Base-by-base conservation (phyloP, 2,888 invertebrate species). In the Flabesymbios commensalis region DNA sequence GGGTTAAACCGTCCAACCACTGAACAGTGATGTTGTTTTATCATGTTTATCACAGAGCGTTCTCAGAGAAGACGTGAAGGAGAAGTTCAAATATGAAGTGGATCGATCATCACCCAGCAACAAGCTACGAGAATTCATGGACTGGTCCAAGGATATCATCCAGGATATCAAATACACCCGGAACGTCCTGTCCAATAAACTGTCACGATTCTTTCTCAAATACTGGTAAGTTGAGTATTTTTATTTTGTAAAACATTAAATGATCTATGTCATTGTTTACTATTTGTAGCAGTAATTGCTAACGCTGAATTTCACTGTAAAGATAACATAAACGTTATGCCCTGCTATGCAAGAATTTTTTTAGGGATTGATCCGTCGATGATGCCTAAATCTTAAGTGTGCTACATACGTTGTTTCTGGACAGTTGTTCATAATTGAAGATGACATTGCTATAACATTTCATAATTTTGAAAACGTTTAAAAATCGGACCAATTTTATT, bases 51-150 rank as follows among this genome's bases (percentile, higher is more conserved):
- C 57, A 7, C 71, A 79, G 78, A 74, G 74, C 56, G 78, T 79
- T 3, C 64, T 82, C 7, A 66, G 82, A 57, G 78, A 80, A 53
- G 77, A 79, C 59, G 79, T 82, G 49, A 82, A 80, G 62, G 81
- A 82, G 54, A 75, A 78, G 61, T 78, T 82, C 59, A 82, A 82
- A 61, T 82, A 80, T 67, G 79, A 79, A 57, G 80, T 82, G 45
- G 80, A 82, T 62, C 68, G 81, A 3, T 70, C 81, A 0, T 77
- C 79, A 2, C 79, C 81, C n/a, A 80, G 77, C 67, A 79, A 79
- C 72, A 82, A 82, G 66, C 72, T 82, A 42, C 66, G 80, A n/a
- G 80, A 78, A 61, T 80, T 82, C 65, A 78, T 82, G 77, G 78
- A 75, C 59, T 82, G 81, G 81, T 75, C 79, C 0, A 69, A 70